A percentile compares a stretch with the other conserved stretches of the same genome.
phyloP scores from a whole-genome alignment of 2,797 vertebrate genomes.

The Nasua narica region DNA sequence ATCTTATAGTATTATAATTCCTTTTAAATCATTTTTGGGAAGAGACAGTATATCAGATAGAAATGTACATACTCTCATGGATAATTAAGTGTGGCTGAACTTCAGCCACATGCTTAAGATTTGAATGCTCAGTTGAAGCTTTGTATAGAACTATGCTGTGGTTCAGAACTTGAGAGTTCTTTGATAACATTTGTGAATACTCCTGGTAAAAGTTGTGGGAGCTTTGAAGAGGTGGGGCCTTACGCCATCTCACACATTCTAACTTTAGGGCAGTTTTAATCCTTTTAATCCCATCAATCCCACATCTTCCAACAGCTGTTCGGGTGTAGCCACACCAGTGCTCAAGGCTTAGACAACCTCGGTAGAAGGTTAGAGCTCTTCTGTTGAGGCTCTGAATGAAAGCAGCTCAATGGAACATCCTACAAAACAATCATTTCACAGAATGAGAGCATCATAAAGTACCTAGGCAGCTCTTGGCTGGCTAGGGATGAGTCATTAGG shows the following conservation, averaged over 20 bases:
- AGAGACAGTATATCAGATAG: not conserved
- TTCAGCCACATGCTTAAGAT: not conserved
- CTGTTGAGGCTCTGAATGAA: not conserved
- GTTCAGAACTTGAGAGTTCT: conserved; percentile 13
- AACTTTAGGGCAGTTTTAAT: not conserved
- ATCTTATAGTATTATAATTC: not conserved
- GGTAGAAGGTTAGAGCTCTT: not conserved
- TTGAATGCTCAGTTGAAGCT: not conserved
- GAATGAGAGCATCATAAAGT: not conserved
- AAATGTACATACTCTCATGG: not conserved
- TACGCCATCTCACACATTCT: not conserved
- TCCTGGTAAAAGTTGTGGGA: not conserved
- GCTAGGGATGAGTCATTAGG: not conserved
- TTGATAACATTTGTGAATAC: not conserved
- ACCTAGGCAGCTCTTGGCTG: not conserved
- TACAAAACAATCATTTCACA: not conserved
- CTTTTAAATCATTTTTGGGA: not conserved
- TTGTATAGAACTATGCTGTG: not conserved
- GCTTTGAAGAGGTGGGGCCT: not conserved
- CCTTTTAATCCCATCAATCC: not conserved
- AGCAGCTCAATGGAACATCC: not conserved
- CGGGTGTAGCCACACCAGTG: not conserved
- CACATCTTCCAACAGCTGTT: not conserved
- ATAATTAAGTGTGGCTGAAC: not conserved
- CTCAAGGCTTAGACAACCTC: not conserved